phyloP scores from a whole-genome alignment of 2,797 vertebrate species.

The Cryptoprocta ferox region DNA sequence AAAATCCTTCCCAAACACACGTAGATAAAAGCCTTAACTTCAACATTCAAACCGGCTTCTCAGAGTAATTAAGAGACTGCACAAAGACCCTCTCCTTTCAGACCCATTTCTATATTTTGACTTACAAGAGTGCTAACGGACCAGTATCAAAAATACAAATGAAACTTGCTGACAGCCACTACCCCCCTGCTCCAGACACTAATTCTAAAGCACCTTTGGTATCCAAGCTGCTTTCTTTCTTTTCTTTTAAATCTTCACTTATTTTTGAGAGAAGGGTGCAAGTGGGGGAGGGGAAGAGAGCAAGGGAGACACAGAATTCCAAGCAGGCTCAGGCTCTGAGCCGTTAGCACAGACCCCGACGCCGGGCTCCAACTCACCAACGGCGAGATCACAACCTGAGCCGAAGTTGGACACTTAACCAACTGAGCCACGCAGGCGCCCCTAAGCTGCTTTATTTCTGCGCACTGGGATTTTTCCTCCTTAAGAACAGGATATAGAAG shows the following conservation, averaged over 20 bases:
- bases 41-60: background rate
- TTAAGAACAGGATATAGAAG: background rate
- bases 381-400: too few relatives aligned
- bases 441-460: background rate
- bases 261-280: too few relatives aligned
- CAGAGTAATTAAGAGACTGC: background rate
- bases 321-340: too few relatives aligned
- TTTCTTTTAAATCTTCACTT: too few relatives aligned
- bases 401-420: too few relatives aligned
- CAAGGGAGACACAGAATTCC: too few relatives aligned
- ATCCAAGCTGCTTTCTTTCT: background rate
- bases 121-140: background rate
- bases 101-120: background rate
- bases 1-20: background rate
- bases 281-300: too few relatives aligned
- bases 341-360: too few relatives aligned
- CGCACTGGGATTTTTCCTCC: background rate
- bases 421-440: too few relatives aligned
- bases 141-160: background rate
- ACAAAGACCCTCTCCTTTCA: background rate
- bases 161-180: background rate
- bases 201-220: background rate
- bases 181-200: background rate
- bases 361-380: too few relatives aligned
- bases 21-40: background rate